These are phyloP conservation scores for Alouatta palliata DNA, from an alignment of 2,113 vertebrate species.

Conservation along the genomic window DNA sequence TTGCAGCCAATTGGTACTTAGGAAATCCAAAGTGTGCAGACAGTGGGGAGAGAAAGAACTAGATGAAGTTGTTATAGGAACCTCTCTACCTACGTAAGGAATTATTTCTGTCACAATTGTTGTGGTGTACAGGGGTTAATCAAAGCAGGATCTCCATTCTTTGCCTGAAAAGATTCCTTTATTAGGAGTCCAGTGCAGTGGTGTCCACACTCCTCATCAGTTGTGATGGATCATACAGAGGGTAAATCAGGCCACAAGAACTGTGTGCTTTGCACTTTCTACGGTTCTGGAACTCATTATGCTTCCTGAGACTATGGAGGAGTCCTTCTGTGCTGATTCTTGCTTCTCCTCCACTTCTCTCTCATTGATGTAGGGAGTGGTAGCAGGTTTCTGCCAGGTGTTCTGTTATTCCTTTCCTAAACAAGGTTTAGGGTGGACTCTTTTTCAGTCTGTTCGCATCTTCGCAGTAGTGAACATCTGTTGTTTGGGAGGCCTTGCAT, in stretches of 20 bases:
- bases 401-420: not conserved
- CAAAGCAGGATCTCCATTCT: not conserved
- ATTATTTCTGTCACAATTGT: not conserved
- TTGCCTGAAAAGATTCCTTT: not conserved
- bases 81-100: not conserved
- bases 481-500: not conserved
- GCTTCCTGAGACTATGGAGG: not conserved
- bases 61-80: not conserved
- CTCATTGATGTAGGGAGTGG: not conserved
- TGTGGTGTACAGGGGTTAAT: not conserved
- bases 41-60: not conserved
- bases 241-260: not conserved
- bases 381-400: not conserved
- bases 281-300: not conserved
- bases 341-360: not conserved
- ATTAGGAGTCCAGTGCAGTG: not conserved
- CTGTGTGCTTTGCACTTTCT: not conserved
- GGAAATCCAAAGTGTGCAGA: not conserved
- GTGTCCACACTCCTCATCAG: not conserved
- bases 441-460: not conserved
- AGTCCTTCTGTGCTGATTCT: not conserved
- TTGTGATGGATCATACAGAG: not conserved
- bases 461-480: not conserved
- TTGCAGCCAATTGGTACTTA: not conserved
- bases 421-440: not conserved